Evolutionary conservation across 1,140 invertebrate species (phyloP), one percentile per base, ranked within the genome.

Genomic region (Reticulitermes speratus): DNA sequence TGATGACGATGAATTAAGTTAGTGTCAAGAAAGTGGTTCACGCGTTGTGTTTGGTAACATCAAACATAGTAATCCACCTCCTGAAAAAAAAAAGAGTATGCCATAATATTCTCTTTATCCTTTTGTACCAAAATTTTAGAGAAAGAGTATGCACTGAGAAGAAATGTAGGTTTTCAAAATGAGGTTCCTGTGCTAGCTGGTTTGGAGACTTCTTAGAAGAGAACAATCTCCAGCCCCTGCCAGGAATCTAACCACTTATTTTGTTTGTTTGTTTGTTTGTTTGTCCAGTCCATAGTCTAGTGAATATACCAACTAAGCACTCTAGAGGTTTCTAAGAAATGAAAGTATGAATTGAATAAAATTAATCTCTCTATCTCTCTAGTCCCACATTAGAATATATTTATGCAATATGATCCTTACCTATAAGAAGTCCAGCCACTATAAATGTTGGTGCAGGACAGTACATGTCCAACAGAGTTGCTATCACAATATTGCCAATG

Each of bases 391-490:
- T 5, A 19, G 14, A 55, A 48, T 9, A 16, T 48, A 48, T 48
- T 48, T 21, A 55, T 55, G 19, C 19, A 55, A 55, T 19, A 2
- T 55, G 14, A 52, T 59, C 23, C 44, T 86, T 88, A 93, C 92
- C 94, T 87, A 96, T 96, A 85, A 97, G 92, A 87, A 97, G 93
- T 65, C 92, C 94, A 87, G 96, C 96, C 25, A 97, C 96, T 84
- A 97, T 96, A 90, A 97, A 97, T 75, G 96, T 97, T 75, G 96
- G 96, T 85, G 95, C 95, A 48, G 96, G 96, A 91, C 96, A 97
- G 90, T 96, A 96, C 89, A 94, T 92, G 91, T 97, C 96, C 88
- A 97, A 89, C 55, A 97, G 92, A 87, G 95, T 94, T 82, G 96
- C 96, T 88, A 97, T 97, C 82, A 97, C 96, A 87, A 97, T 95